phyloP scores from a whole-genome alignment of 2,888 invertebrate genomes.

The Cataglyphis livida region DNA sequence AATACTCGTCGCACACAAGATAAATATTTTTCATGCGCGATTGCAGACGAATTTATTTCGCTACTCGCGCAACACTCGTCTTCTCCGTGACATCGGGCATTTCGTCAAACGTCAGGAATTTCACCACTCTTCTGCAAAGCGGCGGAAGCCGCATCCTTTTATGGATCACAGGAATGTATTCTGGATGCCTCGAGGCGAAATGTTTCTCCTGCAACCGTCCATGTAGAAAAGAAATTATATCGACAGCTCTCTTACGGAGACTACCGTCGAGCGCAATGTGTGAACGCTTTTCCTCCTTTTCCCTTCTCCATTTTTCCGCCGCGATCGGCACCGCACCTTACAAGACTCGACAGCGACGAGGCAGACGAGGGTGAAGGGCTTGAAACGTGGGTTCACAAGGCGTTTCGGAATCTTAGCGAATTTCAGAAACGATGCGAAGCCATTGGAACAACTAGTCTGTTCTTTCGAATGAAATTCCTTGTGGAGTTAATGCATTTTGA shows the following conservation, averaged over 20 bases:
- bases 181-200: conserved; percentile 36
- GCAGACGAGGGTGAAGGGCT: conserved; percentile 41
- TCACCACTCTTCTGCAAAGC: conserved; percentile 9
- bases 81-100: conserved; percentile 33
- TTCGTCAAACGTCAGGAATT: conserved; percentile 54
- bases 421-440: conserved; percentile 1
- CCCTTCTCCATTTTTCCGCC: conserved; percentile 31
- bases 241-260: conserved; percentile 60
- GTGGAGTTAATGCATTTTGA: conserved; percentile 26
- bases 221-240: conserved; percentile 61
- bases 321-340: conserved; percentile 50
- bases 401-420: conserved; percentile 33
- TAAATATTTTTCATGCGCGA: conserved; percentile 49
- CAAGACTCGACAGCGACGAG: conserved; percentile 52
- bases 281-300: conserved; percentile 43
- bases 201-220: conserved; percentile 49
- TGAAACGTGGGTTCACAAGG: conserved; percentile 31
- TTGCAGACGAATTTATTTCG: conserved; percentile 41
- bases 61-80: conserved; percentile 12
- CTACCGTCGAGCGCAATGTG: conserved; percentile 47
- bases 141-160: conserved; percentile 40
- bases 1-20: conserved; percentile 28
- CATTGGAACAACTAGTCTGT: conserved; percentile 14
- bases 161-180: conserved; percentile 27
- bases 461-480: conserved; percentile 12